phyloP scores from a whole-genome alignment of 2,113 vertebrate genomes.

The Cephalopholis sonnerati region DNA sequence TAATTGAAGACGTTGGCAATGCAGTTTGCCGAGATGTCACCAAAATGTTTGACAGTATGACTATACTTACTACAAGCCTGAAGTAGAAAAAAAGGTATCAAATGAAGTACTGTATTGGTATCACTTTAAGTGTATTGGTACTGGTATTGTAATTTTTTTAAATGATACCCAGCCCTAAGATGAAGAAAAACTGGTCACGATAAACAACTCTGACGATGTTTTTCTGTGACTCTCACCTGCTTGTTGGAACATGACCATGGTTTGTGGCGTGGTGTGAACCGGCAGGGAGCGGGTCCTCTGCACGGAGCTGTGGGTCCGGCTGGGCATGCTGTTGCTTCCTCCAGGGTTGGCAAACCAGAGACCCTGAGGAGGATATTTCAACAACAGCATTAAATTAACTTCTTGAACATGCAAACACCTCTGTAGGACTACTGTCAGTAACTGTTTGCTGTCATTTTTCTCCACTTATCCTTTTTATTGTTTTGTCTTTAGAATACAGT shows the following conservation, averaged over 20 bases:
- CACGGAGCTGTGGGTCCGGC: constrained; percentile 96
- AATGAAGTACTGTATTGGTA: no score
- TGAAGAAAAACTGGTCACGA: neutral
- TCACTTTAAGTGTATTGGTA: no score
- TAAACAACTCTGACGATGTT: neutral
- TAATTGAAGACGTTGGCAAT: no score
- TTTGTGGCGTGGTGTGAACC: constrained; percentile 95
- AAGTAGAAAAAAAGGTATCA: no score
- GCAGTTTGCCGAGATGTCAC: no score
- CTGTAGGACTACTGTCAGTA: neutral
- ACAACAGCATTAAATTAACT: neutral
- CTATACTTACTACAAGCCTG: no score
- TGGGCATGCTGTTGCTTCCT: constrained; percentile 98
- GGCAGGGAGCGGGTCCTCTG: constrained; percentile 97
- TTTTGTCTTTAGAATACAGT: no score
- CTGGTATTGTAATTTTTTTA: no score
- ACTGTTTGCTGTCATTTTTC: no score
- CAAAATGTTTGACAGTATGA: no score
- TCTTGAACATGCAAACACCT: neutral
- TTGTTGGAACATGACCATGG: constrained; percentile 95
- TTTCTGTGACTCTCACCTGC: constrained; percentile 84
- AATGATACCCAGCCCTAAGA: no score
- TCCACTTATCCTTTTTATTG: no score
- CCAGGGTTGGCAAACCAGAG: constrained; percentile 98
- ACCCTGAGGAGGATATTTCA: constrained; percentile 84